A percentile compares a stretch with the other conserved stretches of the same genome.
Evolutionary conservation across 2,113 vertebrate genomes (phyloP).

Genomic region (Bubo blakistoni): DNA sequence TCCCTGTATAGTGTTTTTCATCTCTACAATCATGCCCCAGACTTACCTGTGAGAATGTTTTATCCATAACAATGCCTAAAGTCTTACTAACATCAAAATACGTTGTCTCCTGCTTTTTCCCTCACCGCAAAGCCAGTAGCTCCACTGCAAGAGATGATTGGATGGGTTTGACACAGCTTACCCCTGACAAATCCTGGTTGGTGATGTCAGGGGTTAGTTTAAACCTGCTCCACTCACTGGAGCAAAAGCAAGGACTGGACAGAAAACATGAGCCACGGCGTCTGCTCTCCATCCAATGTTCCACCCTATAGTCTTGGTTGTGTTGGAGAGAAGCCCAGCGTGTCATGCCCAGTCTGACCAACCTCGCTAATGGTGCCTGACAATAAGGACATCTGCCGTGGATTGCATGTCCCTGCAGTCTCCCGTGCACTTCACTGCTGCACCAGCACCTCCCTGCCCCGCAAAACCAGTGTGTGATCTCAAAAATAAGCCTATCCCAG

Average conservation of each 20-base stretch:
- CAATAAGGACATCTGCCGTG: background rate
- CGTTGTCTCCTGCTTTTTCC: background rate
- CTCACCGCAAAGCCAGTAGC: accelerated
- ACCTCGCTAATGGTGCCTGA: background rate
- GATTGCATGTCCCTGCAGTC: background rate
- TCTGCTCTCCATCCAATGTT: background rate
- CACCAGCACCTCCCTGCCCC: background rate
- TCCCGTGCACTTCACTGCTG: background rate
- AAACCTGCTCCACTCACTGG: accelerated
- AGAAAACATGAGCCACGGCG: background rate
- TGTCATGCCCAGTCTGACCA: accelerated
- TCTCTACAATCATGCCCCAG: background rate
- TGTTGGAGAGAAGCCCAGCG: background rate
- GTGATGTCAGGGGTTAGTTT: background rate
- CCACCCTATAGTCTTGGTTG: background rate
- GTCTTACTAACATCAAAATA: background rate
- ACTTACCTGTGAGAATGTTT: background rate
- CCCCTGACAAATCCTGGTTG: background rate
- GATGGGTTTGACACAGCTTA: background rate
- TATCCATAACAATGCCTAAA: background rate
- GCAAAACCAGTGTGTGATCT: background rate
- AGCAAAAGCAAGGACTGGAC: background rate
- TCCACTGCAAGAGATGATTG: background rate
- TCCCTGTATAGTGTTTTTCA: background rate
- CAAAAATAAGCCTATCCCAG: background rate